phyloP scores from a whole-genome alignment of 2,888 invertebrate species.

The Conomelus anceps region DNA sequence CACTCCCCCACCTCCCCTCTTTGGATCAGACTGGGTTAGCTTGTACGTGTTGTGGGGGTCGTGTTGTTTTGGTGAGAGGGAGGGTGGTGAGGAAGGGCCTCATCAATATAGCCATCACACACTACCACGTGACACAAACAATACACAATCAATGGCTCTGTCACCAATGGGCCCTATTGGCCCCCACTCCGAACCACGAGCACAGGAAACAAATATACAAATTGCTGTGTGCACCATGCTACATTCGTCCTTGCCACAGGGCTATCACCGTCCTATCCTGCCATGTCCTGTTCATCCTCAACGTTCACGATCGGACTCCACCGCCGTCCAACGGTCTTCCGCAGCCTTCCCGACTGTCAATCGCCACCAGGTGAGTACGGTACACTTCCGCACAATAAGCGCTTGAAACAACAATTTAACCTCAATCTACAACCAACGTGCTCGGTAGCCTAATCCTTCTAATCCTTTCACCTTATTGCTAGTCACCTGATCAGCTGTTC shows the following conservation, averaged over 20 bases:
- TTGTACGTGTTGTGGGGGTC: neutral
- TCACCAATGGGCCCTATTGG: slow-evolving; percentile 25
- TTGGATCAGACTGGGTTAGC: too few species aligned
- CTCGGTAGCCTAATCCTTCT: neutral
- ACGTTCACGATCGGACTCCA: too few species aligned
- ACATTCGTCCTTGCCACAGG: slow-evolving; percentile 2
- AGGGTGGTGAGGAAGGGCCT: slow-evolving; percentile 12
- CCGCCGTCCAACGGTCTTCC: too few species aligned
- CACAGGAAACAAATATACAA: slow-evolving; percentile 24
- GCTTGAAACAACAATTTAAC: too few species aligned
- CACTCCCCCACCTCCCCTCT: neutral
- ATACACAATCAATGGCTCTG: slow-evolving; percentile 26
- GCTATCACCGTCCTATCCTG: neutral
- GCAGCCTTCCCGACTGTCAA: too few species aligned
- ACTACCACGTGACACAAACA: slow-evolving; percentile 24
- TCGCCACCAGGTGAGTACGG: neutral
- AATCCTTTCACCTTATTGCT: neutral
- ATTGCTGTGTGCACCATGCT: slow-evolving; percentile 18
- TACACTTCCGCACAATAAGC: too few species aligned
- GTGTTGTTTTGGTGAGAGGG: neutral
- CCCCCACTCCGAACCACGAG: slow-evolving; percentile 3
- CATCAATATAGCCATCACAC: slow-evolving; percentile 17
- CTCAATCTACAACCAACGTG: neutral
- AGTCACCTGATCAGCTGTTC: neutral
- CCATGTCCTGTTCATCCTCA: too few species aligned